Evolutionary conservation across 2,888 invertebrate species (phyloP).

Genomic region (Lasioglossum malachurum): DNA sequence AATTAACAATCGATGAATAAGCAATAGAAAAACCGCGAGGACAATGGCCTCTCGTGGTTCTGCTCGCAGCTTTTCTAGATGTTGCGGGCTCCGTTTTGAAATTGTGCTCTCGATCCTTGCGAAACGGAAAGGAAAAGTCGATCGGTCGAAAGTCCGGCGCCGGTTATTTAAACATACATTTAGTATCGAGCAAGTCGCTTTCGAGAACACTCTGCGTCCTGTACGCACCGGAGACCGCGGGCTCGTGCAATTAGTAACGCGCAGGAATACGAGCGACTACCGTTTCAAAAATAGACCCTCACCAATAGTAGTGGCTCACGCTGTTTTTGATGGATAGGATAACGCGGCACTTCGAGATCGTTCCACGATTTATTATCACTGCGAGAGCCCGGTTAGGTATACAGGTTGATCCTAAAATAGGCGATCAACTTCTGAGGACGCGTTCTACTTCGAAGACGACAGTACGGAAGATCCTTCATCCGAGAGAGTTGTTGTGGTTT

Average conservation of each 20-base stretch:
- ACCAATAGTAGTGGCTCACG: conserved; percentile 17
- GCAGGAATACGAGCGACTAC: not conserved
- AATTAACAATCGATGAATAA: not conserved
- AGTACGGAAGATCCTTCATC: not conserved
- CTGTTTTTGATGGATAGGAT: not conserved
- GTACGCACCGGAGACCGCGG: not conserved
- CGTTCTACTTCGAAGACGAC: not conserved
- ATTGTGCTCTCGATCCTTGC: not conserved
- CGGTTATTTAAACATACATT: conserved; percentile 1
- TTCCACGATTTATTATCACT: not conserved
- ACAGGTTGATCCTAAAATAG: not conserved
- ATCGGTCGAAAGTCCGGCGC: not conserved
- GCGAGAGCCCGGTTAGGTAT: not conserved
- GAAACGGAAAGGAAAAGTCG: not conserved
- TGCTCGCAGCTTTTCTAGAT: not conserved
- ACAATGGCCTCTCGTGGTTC: not conserved
- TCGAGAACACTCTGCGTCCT: conserved; percentile 33
- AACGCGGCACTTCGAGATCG: not conserved
- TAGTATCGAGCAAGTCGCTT: conserved; percentile 2
- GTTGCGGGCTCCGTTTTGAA: not conserved
- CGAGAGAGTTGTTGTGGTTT: not conserved
- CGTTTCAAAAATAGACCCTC: conserved; percentile 34
- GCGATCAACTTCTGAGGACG: not conserved
- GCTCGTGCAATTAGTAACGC: not conserved
- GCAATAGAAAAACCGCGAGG: not conserved